phyloP scores from a whole-genome alignment of 2,113 vertebrate genomes.

The Dendropsophus ebraccatus region DNA sequence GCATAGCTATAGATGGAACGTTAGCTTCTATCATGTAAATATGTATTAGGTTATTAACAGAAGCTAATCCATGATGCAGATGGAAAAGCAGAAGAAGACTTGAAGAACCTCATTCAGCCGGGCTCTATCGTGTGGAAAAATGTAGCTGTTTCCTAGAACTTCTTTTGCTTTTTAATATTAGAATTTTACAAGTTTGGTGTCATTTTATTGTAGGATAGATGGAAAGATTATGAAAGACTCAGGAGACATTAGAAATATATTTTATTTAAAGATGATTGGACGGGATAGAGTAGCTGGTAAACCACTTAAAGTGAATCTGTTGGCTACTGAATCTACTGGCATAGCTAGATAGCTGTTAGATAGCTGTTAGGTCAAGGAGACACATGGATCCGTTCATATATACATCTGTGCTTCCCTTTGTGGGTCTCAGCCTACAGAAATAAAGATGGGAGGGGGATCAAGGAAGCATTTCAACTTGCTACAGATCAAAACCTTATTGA shows the following conservation, averaged over 20 bases:
- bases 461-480: too few relatives aligned
- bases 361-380: too few relatives aligned
- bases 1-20: constrained; percentile 33
- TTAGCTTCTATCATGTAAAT: constrained; percentile 38
- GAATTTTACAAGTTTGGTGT: neutral
- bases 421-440: too few relatives aligned
- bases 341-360: too few relatives aligned
- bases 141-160: neutral
- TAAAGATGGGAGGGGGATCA: too few relatives aligned
- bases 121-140: neutral
- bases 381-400: too few relatives aligned
- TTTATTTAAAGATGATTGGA: neutral
- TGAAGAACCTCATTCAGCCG: constrained; percentile 3
- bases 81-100: constrained; percentile 28
- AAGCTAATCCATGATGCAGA: constrained; percentile 10
- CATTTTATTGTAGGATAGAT: neutral
- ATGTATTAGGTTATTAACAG: constrained; percentile 21
- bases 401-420: too few relatives aligned
- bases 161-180: neutral
- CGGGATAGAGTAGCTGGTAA: too few relatives aligned
- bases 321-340: too few relatives aligned
- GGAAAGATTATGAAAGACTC: neutral
- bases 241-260: too few relatives aligned
- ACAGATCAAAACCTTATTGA: too few relatives aligned
- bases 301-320: too few relatives aligned